A percentile compares a stretch with the other conserved stretches of the same genome.
phyloP scores from a whole-genome alignment of 2,113 vertebrate species.

The Anguilla japonica region DNA sequence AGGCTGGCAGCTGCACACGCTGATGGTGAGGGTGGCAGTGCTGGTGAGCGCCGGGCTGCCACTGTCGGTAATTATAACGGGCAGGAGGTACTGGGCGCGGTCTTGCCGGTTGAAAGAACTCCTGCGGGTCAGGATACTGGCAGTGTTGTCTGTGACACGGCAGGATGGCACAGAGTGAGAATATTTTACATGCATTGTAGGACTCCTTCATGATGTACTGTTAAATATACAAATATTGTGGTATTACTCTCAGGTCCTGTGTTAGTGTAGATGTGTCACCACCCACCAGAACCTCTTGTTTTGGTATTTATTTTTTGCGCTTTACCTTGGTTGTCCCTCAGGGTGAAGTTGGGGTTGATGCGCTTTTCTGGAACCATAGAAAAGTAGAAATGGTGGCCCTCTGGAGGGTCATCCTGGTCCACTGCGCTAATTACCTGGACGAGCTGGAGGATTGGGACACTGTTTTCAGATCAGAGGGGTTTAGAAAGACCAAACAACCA shows the following conservation, averaged over 20 bases:
- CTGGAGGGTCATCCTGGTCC: conserved; percentile 79
- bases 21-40: conserved; percentile 83
- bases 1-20: conserved; percentile 80
- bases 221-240: not conserved
- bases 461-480: conserved; percentile 9
- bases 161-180: not conserved
- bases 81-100: conserved; percentile 72
- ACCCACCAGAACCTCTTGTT: not conserved
- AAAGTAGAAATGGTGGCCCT: conserved; percentile 81
- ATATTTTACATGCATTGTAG: not conserved
- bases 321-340: conserved; percentile 87
- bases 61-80: conserved; percentile 82
- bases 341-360: conserved; percentile 80
- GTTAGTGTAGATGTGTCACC: not conserved
- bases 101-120: conserved; percentile 78
- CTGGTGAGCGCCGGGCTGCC: conserved; percentile 80
- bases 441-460: conserved; percentile 64
- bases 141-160: conserved; percentile 84
- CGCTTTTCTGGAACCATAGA: conserved; percentile 70
- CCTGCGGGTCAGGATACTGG: conserved; percentile 77
- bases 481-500: not conserved
- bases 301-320: not conserved
- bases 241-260: not conserved
- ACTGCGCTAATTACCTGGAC: conserved; percentile 85
- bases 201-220: too few species aligned